A percentile compares a stretch with the other conserved stretches of the same genome.
phyloP scores from a whole-genome alignment of 2,888 invertebrate species.

The Osmoderma eremita region DNA sequence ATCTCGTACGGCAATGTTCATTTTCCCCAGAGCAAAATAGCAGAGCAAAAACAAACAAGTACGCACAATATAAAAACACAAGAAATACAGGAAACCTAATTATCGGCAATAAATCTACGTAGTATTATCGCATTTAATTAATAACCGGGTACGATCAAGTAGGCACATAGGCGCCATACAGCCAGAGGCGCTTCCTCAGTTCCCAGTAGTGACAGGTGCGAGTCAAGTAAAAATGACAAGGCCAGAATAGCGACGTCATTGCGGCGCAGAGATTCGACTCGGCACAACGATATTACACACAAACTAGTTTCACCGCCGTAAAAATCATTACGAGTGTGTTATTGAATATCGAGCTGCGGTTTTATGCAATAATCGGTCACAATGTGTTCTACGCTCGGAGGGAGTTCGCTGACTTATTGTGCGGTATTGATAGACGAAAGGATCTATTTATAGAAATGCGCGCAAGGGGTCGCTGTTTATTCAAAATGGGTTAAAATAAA shows the following conservation, averaged over 20 bases:
- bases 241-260: slow-evolving; percentile 42
- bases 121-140: slow-evolving; percentile 24
- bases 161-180: slow-evolving; percentile 41
- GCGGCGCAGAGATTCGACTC: slow-evolving; percentile 27
- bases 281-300: no score
- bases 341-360: slow-evolving; percentile 2
- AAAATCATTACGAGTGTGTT: not conserved
- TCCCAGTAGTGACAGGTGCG: slow-evolving; percentile 42
- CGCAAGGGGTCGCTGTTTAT: no score
- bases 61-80: not conserved
- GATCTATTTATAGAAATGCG: no score
- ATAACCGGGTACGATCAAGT: slow-evolving; percentile 19
- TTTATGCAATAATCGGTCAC: slow-evolving; percentile 6
- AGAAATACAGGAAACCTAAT: not conserved
- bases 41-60: no score
- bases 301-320: not conserved
- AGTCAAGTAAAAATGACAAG: slow-evolving; percentile 44
- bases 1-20: no score
- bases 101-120: slow-evolving; percentile 24
- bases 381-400: not conserved
- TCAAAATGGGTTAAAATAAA: no score
- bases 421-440: no score
- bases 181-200: slow-evolving; percentile 37
- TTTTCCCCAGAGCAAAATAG: no score
- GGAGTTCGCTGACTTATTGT: slow-evolving; percentile 6